These are phyloP conservation scores for Dendrolimus punctatus DNA, from an alignment of 1,140 invertebrate genomes.

Conservation along the genomic window DNA sequence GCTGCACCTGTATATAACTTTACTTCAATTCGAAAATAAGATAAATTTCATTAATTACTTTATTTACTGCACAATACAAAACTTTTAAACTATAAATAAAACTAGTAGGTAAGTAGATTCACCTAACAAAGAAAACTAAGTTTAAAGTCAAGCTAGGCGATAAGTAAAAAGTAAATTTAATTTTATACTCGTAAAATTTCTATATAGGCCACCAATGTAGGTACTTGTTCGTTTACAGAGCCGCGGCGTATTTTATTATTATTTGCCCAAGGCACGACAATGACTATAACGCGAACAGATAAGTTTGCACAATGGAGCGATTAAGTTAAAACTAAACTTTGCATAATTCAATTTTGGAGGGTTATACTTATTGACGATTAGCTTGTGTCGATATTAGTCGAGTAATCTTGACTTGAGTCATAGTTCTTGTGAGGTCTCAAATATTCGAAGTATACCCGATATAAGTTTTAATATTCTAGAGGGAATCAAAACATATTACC, in stretches of 20 bases:
- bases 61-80: no score
- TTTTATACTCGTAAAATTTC: slow-evolving; percentile 25
- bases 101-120: background rate
- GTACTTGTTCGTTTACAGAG: slow-evolving; percentile 25
- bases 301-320: slow-evolving; percentile 25
- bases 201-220: slow-evolving; percentile 18
- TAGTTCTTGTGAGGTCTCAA: no score
- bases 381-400: background rate
- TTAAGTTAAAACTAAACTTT: slow-evolving; percentile 10
- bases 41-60: no score
- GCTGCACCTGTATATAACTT: no score
- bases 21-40: no score
- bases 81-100: background rate
- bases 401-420: background rate
- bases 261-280: slow-evolving; percentile 33
- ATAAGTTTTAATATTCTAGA: no score
- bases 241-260: slow-evolving; percentile 33
- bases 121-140: background rate
- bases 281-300: slow-evolving; percentile 29
- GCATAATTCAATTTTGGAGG: slow-evolving; percentile 8
- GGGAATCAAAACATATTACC: no score
- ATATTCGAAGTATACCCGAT: no score
- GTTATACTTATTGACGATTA: slow-evolving; percentile 3
- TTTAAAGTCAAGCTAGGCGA: slow-evolving; percentile 2
- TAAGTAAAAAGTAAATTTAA: slow-evolving; percentile 17